Base-by-base conservation (phyloP, 37 sponge, comb jelly and placozoan species). In the Diacarnus erythraeanus region DNA sequence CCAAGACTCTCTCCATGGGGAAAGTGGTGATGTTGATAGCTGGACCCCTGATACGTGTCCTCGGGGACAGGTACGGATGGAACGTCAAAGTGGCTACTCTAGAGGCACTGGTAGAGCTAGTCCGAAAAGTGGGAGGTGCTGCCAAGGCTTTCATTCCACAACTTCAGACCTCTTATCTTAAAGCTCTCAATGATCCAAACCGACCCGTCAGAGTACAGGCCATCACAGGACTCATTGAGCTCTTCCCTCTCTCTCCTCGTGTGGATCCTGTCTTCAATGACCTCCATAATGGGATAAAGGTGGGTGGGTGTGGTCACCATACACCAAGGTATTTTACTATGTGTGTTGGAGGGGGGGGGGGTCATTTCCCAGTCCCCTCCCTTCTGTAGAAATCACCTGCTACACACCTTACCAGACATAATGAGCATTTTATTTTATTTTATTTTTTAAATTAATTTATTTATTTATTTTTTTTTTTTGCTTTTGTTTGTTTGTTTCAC, bases 151-250 rank as follows among this genome's bases (percentile, higher is more conserved):
- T 97, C 54, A 71, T 97, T 33, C 93, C 98, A 0, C 98, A 97
- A 74, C 82, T 97, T 20, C 98, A 97, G 77, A 97, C 98, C 9
- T 95, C 98, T n/a, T 97, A 95, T 74, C 69, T 94, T 41, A 97
- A 97, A 71, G 90, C 98, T 9, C 91, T 97, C 71, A 87, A 82
- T 57, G 98, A 97, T 39, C 78, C 79, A 23, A 89, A 87, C 63
- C 85, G 70, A 23, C 78, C 87, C 2, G 95, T 97, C 64, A 59
- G 98, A 34, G 69, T 78, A 42, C 80, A 80, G 64, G 95, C 95
- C 18, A 78, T 79, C 18, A 64, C 56, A 15, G 98, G 96, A 23
- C 82, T 97, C 66, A 84, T 56, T 12, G 84, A 90, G 43, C 83
- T 94, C 44, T 74, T 92, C 10, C 75, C 83, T 0, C 82, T 87